Percentiles rank a stretch among this genome's conserved stretches.
phyloP scores from a whole-genome alignment of 2,888 invertebrate species.

The Hoplodrina blanda region DNA sequence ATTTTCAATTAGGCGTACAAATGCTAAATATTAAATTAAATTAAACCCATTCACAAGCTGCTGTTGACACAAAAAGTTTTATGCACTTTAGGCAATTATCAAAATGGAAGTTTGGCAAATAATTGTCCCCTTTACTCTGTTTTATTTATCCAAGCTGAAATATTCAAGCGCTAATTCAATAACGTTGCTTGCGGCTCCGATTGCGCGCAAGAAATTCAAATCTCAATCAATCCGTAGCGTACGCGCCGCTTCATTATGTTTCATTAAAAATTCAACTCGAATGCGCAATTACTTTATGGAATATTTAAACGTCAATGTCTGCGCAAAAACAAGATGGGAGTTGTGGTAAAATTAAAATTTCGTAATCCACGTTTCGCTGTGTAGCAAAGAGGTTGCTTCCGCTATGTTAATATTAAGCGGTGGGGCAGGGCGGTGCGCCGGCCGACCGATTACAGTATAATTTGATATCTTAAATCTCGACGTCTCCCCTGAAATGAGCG shows the following conservation, averaged over 20 bases:
- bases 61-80: conserved; percentile 74
- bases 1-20: conserved; percentile 31
- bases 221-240: conserved; percentile 85
- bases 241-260: conserved; percentile 82
- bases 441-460: conserved; percentile 86
- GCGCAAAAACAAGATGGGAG: conserved; percentile 83
- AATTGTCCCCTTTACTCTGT: conserved; percentile 73
- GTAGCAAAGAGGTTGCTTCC: conserved; percentile 83
- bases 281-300: conserved; percentile 87
- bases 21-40: conserved; percentile 51
- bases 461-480: conserved; percentile 87
- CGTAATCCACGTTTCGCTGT: conserved; percentile 81
- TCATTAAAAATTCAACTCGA: conserved; percentile 88
- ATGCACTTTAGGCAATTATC: conserved; percentile 70
- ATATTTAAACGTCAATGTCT: conserved; percentile 86
- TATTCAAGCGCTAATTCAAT: conserved; percentile 86
- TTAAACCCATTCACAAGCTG: conserved; percentile 57
- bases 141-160: conserved; percentile 84
- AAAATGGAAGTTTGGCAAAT: conserved; percentile 66
- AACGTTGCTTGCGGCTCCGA: conserved; percentile 77
- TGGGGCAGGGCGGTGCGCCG: conserved; percentile 72
- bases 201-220: conserved; percentile 87
- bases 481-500: conserved; percentile 78
- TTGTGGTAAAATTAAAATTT: conserved; percentile 86
- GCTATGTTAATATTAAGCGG: conserved; percentile 86